Conservation (phyloP, 2,888 invertebrate genomes). For the Orchestes rusci region DNA sequence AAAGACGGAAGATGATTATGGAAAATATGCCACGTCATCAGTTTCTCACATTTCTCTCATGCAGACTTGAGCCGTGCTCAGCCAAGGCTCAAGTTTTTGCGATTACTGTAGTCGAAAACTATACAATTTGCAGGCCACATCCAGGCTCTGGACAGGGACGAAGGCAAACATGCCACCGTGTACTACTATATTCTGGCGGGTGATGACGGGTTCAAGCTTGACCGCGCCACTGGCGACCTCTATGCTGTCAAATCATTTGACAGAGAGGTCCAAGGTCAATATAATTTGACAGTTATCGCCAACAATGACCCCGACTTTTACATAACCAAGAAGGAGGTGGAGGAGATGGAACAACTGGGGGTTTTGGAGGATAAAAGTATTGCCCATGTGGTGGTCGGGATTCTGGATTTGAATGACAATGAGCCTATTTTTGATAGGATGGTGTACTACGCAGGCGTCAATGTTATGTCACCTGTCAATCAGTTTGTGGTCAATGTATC, state of each 20-base stretch:
- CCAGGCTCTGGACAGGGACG: constrained; percentile 67
- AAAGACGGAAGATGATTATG: too few relatives aligned
- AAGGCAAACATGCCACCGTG: constrained; percentile 72
- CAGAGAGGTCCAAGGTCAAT: constrained; percentile 68
- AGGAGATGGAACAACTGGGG: constrained; percentile 40
- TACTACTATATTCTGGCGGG: constrained; percentile 78
- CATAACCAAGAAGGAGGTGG: constrained; percentile 46
- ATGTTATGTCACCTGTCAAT: constrained; percentile 69
- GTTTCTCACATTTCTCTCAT: too few relatives aligned
- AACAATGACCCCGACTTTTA: constrained; percentile 76
- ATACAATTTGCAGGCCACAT: too few relatives aligned
- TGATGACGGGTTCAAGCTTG: constrained; percentile 68
- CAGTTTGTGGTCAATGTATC: constrained; percentile 67
- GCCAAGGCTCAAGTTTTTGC: too few relatives aligned
- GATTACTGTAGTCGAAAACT: too few relatives aligned
- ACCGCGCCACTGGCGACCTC: constrained; percentile 72
- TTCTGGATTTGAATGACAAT: constrained; percentile 82
- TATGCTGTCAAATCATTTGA: constrained; percentile 75
- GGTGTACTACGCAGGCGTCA: constrained; percentile 53
- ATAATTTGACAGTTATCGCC: constrained; percentile 71
- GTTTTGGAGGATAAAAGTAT: constrained; percentile 56
- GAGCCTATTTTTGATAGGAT: constrained; percentile 52
- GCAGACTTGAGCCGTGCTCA: too few relatives aligned
- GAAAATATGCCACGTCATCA: too few relatives aligned
- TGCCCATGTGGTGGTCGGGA: constrained; percentile 61